These are phyloP conservation scores for Tanytarsus gracilentus DNA, from an alignment of 2,888 invertebrate genomes.

Conservation along the genomic window DNA sequence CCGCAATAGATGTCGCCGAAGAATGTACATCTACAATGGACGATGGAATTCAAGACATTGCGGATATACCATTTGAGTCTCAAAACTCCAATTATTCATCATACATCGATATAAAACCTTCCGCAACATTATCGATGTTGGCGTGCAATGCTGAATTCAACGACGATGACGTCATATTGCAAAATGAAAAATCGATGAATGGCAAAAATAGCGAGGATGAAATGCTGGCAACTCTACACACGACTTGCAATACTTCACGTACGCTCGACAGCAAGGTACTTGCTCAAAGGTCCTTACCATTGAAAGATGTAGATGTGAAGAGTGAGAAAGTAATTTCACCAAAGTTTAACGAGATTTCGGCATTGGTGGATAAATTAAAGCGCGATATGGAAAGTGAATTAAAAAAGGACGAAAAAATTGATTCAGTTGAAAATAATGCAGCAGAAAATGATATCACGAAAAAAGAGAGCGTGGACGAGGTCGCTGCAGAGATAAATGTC, in stretches of 20 bases:
- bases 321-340: slow-evolving; percentile 7
- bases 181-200: slow-evolving; percentile 22
- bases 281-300: slow-evolving; percentile 12
- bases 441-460: not conserved
- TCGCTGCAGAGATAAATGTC: not conserved
- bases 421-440: not conserved
- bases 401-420: not conserved
- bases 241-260: not conserved
- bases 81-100: not conserved
- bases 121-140: not conserved
- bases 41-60: slow-evolving; percentile 15
- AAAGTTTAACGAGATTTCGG: slow-evolving; percentile 25
- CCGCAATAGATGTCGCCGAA: slow-evolving; percentile 20
- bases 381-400: slow-evolving; percentile 19
- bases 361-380: slow-evolving; percentile 19
- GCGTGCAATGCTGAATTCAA: slow-evolving; percentile 7
- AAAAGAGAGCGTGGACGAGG: not conserved
- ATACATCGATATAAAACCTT: not conserved
- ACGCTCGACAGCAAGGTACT: not conserved
- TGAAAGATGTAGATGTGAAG: slow-evolving; percentile 7
- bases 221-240: slow-evolving; percentile 10
- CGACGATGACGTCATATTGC: slow-evolving; percentile 16
- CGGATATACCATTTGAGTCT: not conserved
- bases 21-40: slow-evolving; percentile 7
- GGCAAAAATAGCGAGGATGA: slow-evolving; percentile 2